phyloP scores from a whole-genome alignment of 1,140 invertebrate genomes.

The Paraescarpia echinospica region DNA sequence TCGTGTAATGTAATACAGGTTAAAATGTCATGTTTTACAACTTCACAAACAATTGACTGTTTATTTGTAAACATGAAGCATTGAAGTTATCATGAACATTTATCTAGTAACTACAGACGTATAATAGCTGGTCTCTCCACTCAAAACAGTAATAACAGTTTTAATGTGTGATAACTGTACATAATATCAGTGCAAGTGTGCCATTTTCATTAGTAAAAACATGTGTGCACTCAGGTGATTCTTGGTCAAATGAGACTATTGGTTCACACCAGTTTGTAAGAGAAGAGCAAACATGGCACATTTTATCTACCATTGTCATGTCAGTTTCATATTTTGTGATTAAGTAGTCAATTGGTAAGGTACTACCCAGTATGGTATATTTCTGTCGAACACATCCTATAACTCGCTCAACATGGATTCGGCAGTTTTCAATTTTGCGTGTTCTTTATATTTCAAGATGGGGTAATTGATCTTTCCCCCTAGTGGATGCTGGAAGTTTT shows the following conservation, averaged over 20 bases:
- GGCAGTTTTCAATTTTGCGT: neutral
- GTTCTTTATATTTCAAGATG: neutral
- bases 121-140: too few species aligned
- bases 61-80: too few species aligned
- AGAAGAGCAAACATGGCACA: neutral
- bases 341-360: conserved; percentile 16
- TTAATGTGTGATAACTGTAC: too few species aligned
- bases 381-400: conserved; percentile 12
- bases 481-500: conserved; percentile 4
- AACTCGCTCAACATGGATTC: conserved; percentile 18
- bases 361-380: conserved; percentile 6
- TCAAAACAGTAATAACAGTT: neutral
- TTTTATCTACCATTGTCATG: conserved; percentile 11
- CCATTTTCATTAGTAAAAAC: too few species aligned
- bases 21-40: too few species aligned
- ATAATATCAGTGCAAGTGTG: too few species aligned
- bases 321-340: neutral
- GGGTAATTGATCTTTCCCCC: conserved; percentile 4
- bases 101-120: too few species aligned
- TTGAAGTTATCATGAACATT: too few species aligned
- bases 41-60: too few species aligned
- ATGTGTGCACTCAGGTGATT: neutral
- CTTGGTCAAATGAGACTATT: neutral
- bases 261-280: conserved; percentile 14
- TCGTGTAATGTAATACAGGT: too few species aligned